Conservation (phyloP, 2,888 invertebrate genomes). For the Tenthredo mesomela region DNA sequence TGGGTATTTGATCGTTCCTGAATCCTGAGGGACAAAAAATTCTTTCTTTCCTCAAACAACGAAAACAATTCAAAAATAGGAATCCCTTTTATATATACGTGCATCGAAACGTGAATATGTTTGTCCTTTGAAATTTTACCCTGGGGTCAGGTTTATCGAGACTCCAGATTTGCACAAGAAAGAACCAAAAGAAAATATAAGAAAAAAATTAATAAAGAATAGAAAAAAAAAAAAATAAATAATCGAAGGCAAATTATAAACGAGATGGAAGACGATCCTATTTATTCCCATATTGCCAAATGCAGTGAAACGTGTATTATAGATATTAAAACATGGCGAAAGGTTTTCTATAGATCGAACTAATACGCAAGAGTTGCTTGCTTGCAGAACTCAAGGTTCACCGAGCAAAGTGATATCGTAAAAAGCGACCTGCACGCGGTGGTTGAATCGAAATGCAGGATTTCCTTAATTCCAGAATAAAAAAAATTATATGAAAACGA, state of each 20-base stretch:
- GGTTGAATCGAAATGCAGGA: neutral
- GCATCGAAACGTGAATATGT: conserved; percentile 40
- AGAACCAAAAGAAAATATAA: neutral
- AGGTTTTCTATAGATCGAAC: neutral
- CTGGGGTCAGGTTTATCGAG: neutral
- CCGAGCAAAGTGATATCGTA: neutral
- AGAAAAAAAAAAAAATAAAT: neutral
- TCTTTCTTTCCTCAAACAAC: neutral
- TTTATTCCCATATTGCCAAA: neutral
- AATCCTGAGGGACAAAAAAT: conserved; percentile 12
- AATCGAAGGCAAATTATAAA: neutral
- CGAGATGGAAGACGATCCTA: conserved; percentile 8
- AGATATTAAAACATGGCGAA: neutral
- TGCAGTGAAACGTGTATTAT: neutral
- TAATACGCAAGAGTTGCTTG: neutral
- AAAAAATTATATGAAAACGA: too few relatives aligned
- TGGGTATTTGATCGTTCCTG: neutral
- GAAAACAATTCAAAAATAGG: neutral
- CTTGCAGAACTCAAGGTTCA: neutral
- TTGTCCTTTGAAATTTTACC: neutral
- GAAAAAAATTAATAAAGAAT: neutral
- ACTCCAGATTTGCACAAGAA: neutral
- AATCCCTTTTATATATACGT: neutral
- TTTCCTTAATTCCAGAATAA: neutral
- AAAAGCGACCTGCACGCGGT: neutral